Conservation (phyloP, 1,140 invertebrate genomes). For the Drosophila sproati region DNA sequence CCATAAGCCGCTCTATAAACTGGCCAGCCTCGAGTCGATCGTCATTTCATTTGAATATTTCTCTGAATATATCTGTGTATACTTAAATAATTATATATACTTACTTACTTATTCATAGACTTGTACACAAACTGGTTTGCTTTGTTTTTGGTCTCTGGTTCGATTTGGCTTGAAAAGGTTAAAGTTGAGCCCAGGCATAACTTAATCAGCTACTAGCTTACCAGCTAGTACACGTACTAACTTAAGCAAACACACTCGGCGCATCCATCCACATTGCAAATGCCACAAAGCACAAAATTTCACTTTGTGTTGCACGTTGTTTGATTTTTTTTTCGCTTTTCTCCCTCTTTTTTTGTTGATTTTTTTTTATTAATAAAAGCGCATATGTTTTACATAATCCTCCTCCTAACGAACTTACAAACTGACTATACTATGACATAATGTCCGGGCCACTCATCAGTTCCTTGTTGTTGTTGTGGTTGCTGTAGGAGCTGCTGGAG, state of each 20-base stretch:
- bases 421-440: slow-evolving; percentile 49
- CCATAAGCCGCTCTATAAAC: slow-evolving; percentile 66
- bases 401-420: slow-evolving; percentile 45
- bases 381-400: slow-evolving; percentile 67
- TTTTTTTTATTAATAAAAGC: slow-evolving; percentile 74
- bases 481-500: not conserved
- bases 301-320: slow-evolving; percentile 47
- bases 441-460: slow-evolving; percentile 39
- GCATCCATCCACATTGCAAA: slow-evolving; percentile 49
- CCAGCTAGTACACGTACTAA: slow-evolving; percentile 31
- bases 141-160: slow-evolving; percentile 15
- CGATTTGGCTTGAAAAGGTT: slow-evolving; percentile 64
- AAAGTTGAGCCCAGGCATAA: slow-evolving; percentile 66
- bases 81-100: slow-evolving; percentile 21
- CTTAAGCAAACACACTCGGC: slow-evolving; percentile 29
- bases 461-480: slow-evolving; percentile 46
- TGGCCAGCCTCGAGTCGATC: slow-evolving; percentile 63
- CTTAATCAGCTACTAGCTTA: slow-evolving; percentile 11
- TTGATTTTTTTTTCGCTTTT: slow-evolving; percentile 14
- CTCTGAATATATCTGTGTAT: slow-evolving; percentile 5
- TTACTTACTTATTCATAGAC: slow-evolving; percentile 10
- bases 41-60: slow-evolving; percentile 62
- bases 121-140: slow-evolving; percentile 55
- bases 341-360: slow-evolving; percentile 25
- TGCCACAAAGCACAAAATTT: slow-evolving; percentile 52